Percentiles rank a stretch among this genome's conserved stretches.
Conservation (phyloP, 2,113 vertebrate species). For the Bombycilla garrulus region DNA sequence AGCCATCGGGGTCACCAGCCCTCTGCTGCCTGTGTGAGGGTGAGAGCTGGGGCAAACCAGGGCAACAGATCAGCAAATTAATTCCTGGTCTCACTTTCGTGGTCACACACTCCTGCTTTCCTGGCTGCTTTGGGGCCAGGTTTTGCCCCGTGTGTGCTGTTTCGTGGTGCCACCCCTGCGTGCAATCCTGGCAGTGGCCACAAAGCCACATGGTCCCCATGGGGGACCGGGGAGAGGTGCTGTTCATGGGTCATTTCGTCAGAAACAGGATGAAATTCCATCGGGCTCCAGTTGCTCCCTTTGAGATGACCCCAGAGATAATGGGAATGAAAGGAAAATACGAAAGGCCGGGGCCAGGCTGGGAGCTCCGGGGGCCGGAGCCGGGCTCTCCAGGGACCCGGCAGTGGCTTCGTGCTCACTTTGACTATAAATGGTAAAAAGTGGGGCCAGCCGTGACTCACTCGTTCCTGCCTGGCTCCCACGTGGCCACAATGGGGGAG, state of each 20-base stretch:
- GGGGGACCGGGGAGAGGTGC: neutral
- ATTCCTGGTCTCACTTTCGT: neutral
- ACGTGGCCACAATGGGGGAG: conserved; percentile 26
- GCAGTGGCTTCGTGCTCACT: conserved; percentile 26
- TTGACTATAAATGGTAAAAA: conserved; percentile 70
- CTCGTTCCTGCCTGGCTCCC: conserved; percentile 28
- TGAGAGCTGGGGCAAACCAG: neutral
- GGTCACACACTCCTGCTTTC: neutral
- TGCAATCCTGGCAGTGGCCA: neutral
- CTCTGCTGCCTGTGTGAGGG: neutral
- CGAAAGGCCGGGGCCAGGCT: neutral
- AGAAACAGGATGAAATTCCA: conserved; percentile 12
- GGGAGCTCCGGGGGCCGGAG: conserved; percentile 35
- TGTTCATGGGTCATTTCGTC: neutral
- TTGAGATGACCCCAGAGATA: conserved; percentile 49
- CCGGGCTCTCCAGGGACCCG: conserved; percentile 14
- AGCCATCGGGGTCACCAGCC: fast-evolving
- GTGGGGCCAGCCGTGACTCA: conserved; percentile 30
- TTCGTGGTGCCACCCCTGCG: neutral
- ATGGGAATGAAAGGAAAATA: conserved; percentile 39
- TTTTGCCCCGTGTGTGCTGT: neutral
- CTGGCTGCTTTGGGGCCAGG: fast-evolving
- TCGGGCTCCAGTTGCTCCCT: neutral
- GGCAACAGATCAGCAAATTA: neutral
- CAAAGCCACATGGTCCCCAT: neutral